Evolutionary conservation across 2,888 invertebrate species (phyloP).

Genomic region (Trichacis sp.): DNA sequence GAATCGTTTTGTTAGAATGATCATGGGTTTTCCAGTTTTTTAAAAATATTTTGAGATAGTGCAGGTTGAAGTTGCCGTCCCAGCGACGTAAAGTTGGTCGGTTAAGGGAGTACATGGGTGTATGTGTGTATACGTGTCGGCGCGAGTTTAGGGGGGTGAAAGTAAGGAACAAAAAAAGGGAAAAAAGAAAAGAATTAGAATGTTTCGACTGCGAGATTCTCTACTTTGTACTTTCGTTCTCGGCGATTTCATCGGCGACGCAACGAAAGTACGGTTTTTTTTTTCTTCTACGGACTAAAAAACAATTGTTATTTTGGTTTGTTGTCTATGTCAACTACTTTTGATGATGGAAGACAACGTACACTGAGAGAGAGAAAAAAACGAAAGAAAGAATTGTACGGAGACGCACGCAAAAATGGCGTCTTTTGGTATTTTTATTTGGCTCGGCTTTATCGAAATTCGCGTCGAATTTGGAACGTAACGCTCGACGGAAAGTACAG

Average conservation of each 20-base stretch:
- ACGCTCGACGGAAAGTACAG: slow-evolving; percentile 19
- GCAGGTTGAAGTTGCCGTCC: slow-evolving; percentile 58
- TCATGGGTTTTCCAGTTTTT: slow-evolving; percentile 35
- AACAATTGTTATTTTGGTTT: slow-evolving; percentile 34
- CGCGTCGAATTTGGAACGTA: not conserved
- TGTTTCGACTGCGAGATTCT: slow-evolving; percentile 45
- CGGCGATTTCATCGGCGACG: slow-evolving; percentile 11
- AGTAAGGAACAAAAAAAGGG: slow-evolving; percentile 50
- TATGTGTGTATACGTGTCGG: slow-evolving; percentile 30
- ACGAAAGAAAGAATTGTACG: not conserved
- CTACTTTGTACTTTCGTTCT: slow-evolving; percentile 48
- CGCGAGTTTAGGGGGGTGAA: slow-evolving; percentile 59
- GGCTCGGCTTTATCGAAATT: slow-evolving; percentile 8
- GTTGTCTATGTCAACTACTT: slow-evolving; percentile 18
- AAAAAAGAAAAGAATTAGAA: slow-evolving; percentile 64
- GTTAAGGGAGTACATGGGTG: slow-evolving; percentile 42
- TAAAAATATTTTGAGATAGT: slow-evolving; percentile 43
- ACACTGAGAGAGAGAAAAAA: not conserved
- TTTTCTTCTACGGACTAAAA: slow-evolving; percentile 46
- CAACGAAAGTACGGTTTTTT: slow-evolving; percentile 50
- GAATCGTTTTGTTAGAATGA: slow-evolving; percentile 31
- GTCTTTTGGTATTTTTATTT: slow-evolving; percentile 1
- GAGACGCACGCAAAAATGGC: not conserved
- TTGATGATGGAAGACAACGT: slow-evolving; percentile 14
- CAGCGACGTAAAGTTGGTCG: slow-evolving; percentile 60